phyloP scores from a whole-genome alignment of 2,113 vertebrate genomes.

The Microtus ochrogaster region DNA sequence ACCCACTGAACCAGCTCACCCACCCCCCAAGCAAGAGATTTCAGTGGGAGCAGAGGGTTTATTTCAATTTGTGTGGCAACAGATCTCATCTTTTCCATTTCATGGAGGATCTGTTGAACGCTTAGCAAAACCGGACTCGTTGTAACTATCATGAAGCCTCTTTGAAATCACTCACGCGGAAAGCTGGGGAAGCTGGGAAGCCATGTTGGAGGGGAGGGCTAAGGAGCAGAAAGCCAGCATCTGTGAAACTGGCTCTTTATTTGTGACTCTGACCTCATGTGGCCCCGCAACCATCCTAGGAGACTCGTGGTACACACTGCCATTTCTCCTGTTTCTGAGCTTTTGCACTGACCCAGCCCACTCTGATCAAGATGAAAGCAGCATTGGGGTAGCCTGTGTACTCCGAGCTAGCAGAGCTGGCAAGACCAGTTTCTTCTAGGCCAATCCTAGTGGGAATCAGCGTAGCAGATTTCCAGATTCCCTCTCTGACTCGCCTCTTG shows the following conservation, averaged over 20 bases:
- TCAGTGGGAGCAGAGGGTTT: neutral
- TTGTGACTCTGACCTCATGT: neutral
- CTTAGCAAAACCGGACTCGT: neutral
- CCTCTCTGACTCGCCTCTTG: neutral
- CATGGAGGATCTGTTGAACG: fast-evolving
- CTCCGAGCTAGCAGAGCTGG: neutral
- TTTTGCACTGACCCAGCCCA: neutral
- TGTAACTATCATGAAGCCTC: neutral
- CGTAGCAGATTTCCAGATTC: neutral
- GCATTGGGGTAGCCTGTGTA: neutral
- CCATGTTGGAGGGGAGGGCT: neutral
- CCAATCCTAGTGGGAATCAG: neutral
- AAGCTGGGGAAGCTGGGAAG: neutral
- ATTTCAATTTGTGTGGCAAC: neutral
- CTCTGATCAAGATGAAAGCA: neutral
- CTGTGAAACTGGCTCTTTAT: neutral
- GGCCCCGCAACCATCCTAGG: neutral
- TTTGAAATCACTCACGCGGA: neutral
- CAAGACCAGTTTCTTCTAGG: neutral
- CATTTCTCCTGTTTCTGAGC: neutral
- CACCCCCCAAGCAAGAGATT: neutral
- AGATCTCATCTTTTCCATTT: neutral
- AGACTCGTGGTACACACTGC: neutral
- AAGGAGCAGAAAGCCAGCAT: neutral
- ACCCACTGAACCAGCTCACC: neutral